Evolutionary conservation across 2,888 invertebrate species (phyloP), one percentile per base, ranked within the genome.

Genomic region (Drepanosiphum platanoidis): DNA sequence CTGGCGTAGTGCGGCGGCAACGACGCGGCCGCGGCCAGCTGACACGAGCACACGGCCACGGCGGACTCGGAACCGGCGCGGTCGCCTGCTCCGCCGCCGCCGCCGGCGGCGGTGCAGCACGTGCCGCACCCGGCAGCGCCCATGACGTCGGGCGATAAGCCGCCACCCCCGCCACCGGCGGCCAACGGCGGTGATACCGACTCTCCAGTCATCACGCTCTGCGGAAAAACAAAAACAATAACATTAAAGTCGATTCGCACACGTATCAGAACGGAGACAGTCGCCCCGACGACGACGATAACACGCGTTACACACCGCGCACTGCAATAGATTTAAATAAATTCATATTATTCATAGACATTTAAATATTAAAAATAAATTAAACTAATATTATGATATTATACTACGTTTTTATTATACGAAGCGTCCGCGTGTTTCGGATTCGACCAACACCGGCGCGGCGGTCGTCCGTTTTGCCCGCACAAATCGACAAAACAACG

Each of bases 21-120:
- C 88, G 96, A 92, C 72, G 96, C 95, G 72, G 92, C 94, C 90
- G 95, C 94, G 90, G 97, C 97, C 91, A 97, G 97, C 90, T 97
- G 97, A 91, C 97, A 97, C 88, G 96, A 96, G 91, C 97, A 97
- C 88, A 97, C 96, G 83, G 81, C 58, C 84, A 84, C 75, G 30
- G 84, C 84, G 30, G 84, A 84, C 68, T 84, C 84, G 75, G 84
- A 84, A 66, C 84, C 84, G 27, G 77, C 90, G 88, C 87, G 90
- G 90, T 91, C 88, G 90, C 92, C 88, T n/a, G n/a, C n/a, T n/a
- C n/a, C n/a, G n/a, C n/a, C n/a, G n/a, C n/a, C 90, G 91, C 92
- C 81, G 92, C 90, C 86, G 92, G 92, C 71, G 92, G 92, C 71
- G 68, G 81, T 81, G 52, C 87, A 86, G 88, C 86, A 90, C 89